Base-by-base conservation (phyloP, 2,888 invertebrate species). In the Drosophila gaucha region DNA sequence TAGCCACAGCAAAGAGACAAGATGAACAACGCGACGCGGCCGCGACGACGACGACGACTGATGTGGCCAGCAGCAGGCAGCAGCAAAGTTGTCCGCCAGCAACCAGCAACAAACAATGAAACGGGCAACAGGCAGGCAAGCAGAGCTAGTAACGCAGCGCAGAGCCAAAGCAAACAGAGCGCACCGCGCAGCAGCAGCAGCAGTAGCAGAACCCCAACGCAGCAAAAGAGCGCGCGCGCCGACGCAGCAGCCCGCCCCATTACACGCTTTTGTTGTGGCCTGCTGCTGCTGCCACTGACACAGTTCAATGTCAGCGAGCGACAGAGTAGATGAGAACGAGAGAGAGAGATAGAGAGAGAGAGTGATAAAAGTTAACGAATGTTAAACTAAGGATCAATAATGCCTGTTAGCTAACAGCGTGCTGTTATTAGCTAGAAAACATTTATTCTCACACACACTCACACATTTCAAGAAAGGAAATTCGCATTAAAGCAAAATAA, bases 301-400 rank as follows among this genome's bases (percentile, higher is more conserved):
- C 79, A 75, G 75, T 82, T 80, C 80, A 80, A 85, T 85, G 82
- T 78, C 85, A 80, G 64, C 24, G 30, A 62, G 52, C 38, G 4
- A 51, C 39, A 35, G 36, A 31, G 43, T n/a, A 55, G 54, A 50
- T 28, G 39, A 44, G 46, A 50, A 6, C 33, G n/a, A 43, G n/a
- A 58, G 28, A 43, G 41, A 43, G 38, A 18, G 28, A 43, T 35
- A 43, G 38, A 18, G 41, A 33, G 44, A 58, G 67, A 62, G 43
- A 10, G 12, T 26, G n/a, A 63, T 58, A 20, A 18, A 46, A 47
- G 62, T 22, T 38, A 33, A 31, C 51, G 52, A 55, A 60, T 73
- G 50, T 54, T 52, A 59, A 30, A 24, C n/a, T 35, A 72, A 71
- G 74, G 67, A 73, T 73, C 35, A 55, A 31, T 30, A n/a, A 9